A percentile compares a stretch with the other conserved stretches of the same genome.
These are phyloP conservation scores for Heterodera filipjevi DNA, from an alignment of 2,888 invertebrate genomes.

Conservation along the genomic window DNA sequence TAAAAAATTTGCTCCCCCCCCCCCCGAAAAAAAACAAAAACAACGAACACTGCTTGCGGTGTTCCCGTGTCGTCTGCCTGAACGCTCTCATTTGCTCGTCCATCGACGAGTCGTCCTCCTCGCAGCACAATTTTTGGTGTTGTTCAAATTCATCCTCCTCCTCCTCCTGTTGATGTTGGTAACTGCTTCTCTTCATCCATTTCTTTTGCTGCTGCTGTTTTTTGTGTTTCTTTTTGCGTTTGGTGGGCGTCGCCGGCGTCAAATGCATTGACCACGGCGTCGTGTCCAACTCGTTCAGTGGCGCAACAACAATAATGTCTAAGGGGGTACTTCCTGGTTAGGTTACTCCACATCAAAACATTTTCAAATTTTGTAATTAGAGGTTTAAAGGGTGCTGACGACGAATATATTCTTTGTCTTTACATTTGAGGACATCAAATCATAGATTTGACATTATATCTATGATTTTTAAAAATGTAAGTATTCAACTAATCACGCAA, in stretches of 20 bases:
- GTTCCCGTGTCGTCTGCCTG: conserved; percentile 11
- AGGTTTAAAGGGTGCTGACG: too few relatives aligned
- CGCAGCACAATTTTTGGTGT: neutral
- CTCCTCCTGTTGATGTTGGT: neutral
- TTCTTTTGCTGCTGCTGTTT: neutral
- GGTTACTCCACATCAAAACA: too few relatives aligned
- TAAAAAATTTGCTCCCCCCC: too few relatives aligned
- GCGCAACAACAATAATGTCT: neutral
- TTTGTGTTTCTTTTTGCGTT: neutral
- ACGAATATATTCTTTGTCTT: too few relatives aligned
- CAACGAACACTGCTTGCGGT: conserved; percentile 13
- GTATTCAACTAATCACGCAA: too few relatives aligned
- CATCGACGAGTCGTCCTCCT: neutral
- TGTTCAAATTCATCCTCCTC: neutral
- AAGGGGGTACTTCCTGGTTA: neutral
- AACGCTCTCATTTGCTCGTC: conserved; percentile 15
- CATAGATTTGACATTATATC: too few relatives aligned
- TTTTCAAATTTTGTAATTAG: too few relatives aligned
- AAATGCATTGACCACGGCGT: neutral
- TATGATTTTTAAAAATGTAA: too few relatives aligned
- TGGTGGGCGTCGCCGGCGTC: neutral
- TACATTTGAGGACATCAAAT: too few relatives aligned
- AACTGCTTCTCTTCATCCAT: neutral
- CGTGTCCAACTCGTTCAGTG: neutral
- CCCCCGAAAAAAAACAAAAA: too few relatives aligned